Evolutionary conservation across 2,888 invertebrate species (phyloP), one percentile per base, ranked within the genome.

Genomic region (Fragum whitleyi): DNA sequence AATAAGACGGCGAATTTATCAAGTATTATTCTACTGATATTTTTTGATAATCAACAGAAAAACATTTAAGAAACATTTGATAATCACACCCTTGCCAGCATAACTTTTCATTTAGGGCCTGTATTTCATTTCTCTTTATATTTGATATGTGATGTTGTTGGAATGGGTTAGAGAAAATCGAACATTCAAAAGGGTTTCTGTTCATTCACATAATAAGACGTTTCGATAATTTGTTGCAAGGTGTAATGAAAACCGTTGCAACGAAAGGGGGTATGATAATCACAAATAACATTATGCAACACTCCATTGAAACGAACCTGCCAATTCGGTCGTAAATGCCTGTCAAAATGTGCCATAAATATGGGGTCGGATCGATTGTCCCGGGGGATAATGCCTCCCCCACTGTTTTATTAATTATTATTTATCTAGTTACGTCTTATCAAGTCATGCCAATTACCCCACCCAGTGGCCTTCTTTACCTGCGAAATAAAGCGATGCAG

Each of bases 361-460:
- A 42, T 23, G 65, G 65, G 42, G 42, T 9, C 65, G 39, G 65
- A 65, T 65, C 65, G 42, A 42, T 42, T 65, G 42, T 42, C 65
- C 42, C 42, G 23, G 42, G 65, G 65, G 65, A 36, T 65, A 42
- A 65, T 42, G 11, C 1, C 42, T 42, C 0, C 39, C 26, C 57
- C 65, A 65, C 65, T 65, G 65, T 65, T 65, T 65, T 65, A 65
- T 65, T 65, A 65, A 65, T 65, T 65, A 65, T 65, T 65, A 65
- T 65, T 65, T 65, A 65, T 65, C 65, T 36, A n/a, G 36, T 65
- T 65, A 65, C 65, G 65, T 42, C 26, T 36, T 14, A 26, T 36
- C 23, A 21, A 42, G 65, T 42, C 65, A 47, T 14, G 39, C 23
- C 65, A 42, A 65, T 65, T 65, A 65, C 65, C 65, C 65, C 65